Conservation (phyloP, 2,113 vertebrate species). For the Puffinus mauretanicus region DNA sequence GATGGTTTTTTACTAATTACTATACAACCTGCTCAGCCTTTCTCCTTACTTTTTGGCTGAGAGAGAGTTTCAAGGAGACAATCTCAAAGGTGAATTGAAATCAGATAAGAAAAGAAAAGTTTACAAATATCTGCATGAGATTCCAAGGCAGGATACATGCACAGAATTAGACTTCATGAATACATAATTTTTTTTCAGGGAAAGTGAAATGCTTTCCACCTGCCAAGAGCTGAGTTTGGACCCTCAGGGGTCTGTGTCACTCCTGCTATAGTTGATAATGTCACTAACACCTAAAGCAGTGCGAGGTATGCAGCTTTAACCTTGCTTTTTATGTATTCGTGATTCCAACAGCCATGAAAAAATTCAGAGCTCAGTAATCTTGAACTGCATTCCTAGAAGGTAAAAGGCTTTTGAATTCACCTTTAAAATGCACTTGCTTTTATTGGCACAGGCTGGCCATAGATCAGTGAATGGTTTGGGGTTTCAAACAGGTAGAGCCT, state of each 20-base stretch:
- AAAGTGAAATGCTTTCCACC: background rate
- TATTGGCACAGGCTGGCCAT: background rate
- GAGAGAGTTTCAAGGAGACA: background rate
- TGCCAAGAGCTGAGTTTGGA: conserved; percentile 17
- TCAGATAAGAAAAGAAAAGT: background rate
- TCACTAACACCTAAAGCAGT: conserved; percentile 31
- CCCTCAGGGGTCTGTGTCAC: background rate
- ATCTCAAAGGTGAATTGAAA: conserved; percentile 6
- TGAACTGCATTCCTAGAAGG: conserved; percentile 32
- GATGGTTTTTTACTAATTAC: background rate
- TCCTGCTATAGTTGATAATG: conserved; percentile 44
- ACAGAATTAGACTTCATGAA: background rate
- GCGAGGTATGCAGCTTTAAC: conserved; percentile 1
- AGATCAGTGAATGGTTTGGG: background rate
- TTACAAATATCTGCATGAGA: conserved; percentile 1
- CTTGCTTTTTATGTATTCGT: conserved; percentile 11
- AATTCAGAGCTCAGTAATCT: background rate
- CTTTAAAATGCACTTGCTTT: background rate
- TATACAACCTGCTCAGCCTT: background rate
- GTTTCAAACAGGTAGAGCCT: conserved; percentile 26
- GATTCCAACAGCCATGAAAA: conserved; percentile 10
- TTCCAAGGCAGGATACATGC: background rate
- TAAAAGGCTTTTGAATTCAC: conserved; percentile 1
- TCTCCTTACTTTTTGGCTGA: background rate
- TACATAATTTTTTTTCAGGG: background rate